These are phyloP conservation scores for Parochlus steinenii DNA, from an alignment of 2,888 invertebrate genomes.

Conservation along the genomic window DNA sequence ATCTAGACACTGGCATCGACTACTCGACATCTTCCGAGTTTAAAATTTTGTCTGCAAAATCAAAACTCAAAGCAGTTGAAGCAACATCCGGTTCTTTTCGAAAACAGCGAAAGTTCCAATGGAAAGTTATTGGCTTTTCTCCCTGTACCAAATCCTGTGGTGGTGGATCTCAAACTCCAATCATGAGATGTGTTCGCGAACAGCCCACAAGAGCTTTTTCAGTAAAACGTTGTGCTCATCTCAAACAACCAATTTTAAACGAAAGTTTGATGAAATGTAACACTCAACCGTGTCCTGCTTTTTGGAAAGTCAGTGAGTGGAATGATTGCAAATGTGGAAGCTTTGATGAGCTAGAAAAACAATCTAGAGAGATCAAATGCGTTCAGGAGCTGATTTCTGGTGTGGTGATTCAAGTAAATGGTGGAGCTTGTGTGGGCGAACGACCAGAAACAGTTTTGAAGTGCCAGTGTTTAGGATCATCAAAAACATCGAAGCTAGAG, in stretches of 20 bases:
- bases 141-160: constrained; percentile 71
- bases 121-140: constrained; percentile 65
- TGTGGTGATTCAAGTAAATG: constrained; percentile 38
- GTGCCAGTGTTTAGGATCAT: constrained; percentile 29
- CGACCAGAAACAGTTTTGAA: constrained; percentile 32
- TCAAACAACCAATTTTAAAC: constrained; percentile 40
- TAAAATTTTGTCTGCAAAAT: constrained; percentile 7
- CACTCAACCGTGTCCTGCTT: constrained; percentile 60
- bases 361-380: constrained; percentile 59
- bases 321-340: constrained; percentile 61
- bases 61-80: constrained; percentile 12
- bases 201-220: constrained; percentile 43
- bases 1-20: no score
- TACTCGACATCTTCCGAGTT: constrained; percentile 6
- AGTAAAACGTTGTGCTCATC: constrained; percentile 47
- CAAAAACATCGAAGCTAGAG: constrained; percentile 14
- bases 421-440: constrained; percentile 41
- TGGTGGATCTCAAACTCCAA: constrained; percentile 26
- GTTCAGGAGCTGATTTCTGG: constrained; percentile 31
- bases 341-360: constrained; percentile 38
- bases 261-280: constrained; percentile 51
- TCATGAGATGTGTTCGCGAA: constrained; percentile 44
- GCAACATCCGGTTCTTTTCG: constrained; percentile 28
- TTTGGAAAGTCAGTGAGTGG: constrained; percentile 68
- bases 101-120: constrained; percentile 38